These are phyloP conservation scores for Macaria notata DNA, from an alignment of 2,888 invertebrate genomes.

Conservation along the genomic window DNA sequence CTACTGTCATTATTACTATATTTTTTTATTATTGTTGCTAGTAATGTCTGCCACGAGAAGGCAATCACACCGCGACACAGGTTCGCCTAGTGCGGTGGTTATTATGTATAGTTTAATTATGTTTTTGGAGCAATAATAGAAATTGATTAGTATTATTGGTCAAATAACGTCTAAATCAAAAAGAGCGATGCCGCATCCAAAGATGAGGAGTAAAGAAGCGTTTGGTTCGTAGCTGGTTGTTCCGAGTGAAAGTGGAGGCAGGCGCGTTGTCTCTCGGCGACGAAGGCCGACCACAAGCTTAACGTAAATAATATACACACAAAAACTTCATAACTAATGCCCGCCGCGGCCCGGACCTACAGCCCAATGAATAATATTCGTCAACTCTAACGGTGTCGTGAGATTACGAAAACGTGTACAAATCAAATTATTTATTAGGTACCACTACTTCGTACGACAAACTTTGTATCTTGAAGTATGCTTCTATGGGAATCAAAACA, in stretches of 20 bases:
- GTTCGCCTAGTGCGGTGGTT: no score
- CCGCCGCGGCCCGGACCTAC: conserved; percentile 18
- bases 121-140: no score
- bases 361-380: conserved; percentile 5
- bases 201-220: conserved; percentile 42
- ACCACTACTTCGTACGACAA: no score
- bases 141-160: no score
- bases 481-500: no score
- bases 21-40: no score
- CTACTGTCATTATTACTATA: no score
- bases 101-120: no score
- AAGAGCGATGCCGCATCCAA: conserved; percentile 56
- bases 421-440: neutral
- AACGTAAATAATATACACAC: conserved; percentile 55
- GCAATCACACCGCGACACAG: no score
- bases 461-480: no score
- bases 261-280: conserved; percentile 59
- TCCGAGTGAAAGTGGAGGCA: conserved; percentile 76
- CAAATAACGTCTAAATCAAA: neutral
- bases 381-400: conserved; percentile 3
- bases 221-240: conserved; percentile 46
- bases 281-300: conserved; percentile 73
- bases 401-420: conserved; percentile 6
- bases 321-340: conserved; percentile 46
- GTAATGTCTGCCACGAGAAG: no score